A percentile compares a stretch with the other conserved stretches of the same genome.
Conservation (phyloP, 2,797 vertebrate species). For the Numenius phaeopus region DNA sequence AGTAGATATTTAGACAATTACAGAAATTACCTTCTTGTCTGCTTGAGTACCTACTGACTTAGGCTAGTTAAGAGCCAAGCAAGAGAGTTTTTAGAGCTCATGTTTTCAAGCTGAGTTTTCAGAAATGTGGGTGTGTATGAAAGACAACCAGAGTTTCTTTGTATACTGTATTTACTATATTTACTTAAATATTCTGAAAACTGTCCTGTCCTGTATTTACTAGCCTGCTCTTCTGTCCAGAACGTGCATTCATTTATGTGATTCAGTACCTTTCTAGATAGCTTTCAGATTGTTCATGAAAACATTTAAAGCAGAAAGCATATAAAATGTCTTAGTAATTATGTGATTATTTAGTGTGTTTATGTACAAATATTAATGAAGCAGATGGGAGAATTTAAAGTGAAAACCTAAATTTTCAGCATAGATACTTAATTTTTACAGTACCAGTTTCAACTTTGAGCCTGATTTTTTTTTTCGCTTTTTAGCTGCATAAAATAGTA, state of each 20-base stretch:
- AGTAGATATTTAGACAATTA: neutral
- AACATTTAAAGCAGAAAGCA: neutral
- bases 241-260: neutral
- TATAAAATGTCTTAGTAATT: neutral
- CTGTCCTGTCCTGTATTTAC: neutral
- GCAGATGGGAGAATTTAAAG: neutral
- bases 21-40: neutral
- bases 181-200: neutral
- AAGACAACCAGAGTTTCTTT: neutral
- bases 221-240: neutral
- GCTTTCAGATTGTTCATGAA: neutral
- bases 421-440: neutral
- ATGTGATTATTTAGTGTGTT: neutral
- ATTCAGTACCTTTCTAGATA: neutral
- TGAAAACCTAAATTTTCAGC: neutral
- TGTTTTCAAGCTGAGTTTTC: neutral
- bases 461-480: neutral
- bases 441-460: neutral
- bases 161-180: neutral
- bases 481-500: neutral
- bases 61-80: neutral
- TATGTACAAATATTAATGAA: neutral
- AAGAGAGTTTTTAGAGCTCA: neutral
- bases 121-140: neutral
- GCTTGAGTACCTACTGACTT: neutral